Base-by-base conservation (phyloP, 2,797 vertebrate genomes). In the Euthynnus affinis region DNA sequence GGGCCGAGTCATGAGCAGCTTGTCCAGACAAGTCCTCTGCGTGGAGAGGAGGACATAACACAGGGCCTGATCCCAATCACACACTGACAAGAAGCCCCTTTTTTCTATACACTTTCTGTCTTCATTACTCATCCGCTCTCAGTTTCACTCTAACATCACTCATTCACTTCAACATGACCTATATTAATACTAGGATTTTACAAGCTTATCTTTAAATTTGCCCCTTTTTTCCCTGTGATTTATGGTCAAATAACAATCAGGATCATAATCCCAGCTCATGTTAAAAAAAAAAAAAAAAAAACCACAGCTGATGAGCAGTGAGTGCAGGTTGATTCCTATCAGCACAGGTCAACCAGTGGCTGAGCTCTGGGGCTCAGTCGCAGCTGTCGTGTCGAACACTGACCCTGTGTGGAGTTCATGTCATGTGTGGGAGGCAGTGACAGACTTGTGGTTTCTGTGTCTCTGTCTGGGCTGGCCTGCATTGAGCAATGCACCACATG, bases 321-420 rank as follows among this genome's bases (percentile, higher is more conserved):
- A 78, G 67, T 0, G 37, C 88, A 90, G 86, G 87, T 87, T 79
- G 81, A 83, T 83, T 81, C 57, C 61, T 52, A 27, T 79, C 66
- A 20, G 71, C 4, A 55, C 77, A 52, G 83, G 80, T 88, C 79
- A 80, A 27, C 22, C 86, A 32, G 78, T 44, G 79, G 84, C 81
- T 13, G 78, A 9, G 62, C 84, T 81, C 73, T 6, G 81, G 61
- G 59, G 76, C 86, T 82, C 60, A 34, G 87, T 40, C 71, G 87
- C 92, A 92, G 91, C 92, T 92, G 92, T 87, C 59, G 52, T 84
- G 87, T 80, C n/a, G 61, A 79, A 77, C 79, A 37, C 67, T 93
- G 94, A 94, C 93, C 93, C 91, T 56, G 71, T 66, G 70, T 78
- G 89, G 90, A 90, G 91, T 91, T 94, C 88, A 86, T 78, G 88